Evolutionary conservation across 1,140 invertebrate species (phyloP), one percentile per base, ranked within the genome.

Genomic region (Heliconius congener): DNA sequence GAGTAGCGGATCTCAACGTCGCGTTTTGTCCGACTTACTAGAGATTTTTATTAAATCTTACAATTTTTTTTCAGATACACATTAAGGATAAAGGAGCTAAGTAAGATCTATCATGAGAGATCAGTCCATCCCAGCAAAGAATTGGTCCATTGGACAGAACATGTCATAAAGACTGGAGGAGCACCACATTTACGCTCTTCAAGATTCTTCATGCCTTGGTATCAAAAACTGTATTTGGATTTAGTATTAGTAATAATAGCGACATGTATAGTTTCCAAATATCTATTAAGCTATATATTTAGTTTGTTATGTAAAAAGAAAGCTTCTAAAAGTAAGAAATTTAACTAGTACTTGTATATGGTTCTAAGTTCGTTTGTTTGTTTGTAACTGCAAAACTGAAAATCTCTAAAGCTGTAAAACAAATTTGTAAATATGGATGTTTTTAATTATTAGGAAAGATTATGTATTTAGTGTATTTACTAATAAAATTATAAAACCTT

Each of bases 151-250:
- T 84, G 83, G 83, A 78, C 82, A 3, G 81, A 86, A 34, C 84
- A 87, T 60, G 82, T 85, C 2, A 75, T 87, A 11, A 76, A 73
- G 37, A 81, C 83, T 27, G 71, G 52, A 16, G 92, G 91, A 0
- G 90, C 91, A 0, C 76, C 52, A 1, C 84, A 91, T 76, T 76
- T 93, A 4, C 83, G 86, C 8, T 89, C 92, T 5, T 82, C 83
- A n/a, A 86, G 86, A 2, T 75, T 93, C 4, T 8, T 79, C 9
- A 52, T 87, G 37, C 84, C 84, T 19, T 85, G 87, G 76, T 91
- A 92, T 71, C 86, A 91, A 74, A 90, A 87, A 34, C 30, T 85
- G 1, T 91, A 88, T 46, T 76, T 93, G 19, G 89, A 93, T 77
- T 72, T 91, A 34, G 55, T 79, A 9, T 60, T 78, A 37, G 8